phyloP scores from a whole-genome alignment of 2,888 invertebrate genomes.

The Gryllus longicercus region DNA sequence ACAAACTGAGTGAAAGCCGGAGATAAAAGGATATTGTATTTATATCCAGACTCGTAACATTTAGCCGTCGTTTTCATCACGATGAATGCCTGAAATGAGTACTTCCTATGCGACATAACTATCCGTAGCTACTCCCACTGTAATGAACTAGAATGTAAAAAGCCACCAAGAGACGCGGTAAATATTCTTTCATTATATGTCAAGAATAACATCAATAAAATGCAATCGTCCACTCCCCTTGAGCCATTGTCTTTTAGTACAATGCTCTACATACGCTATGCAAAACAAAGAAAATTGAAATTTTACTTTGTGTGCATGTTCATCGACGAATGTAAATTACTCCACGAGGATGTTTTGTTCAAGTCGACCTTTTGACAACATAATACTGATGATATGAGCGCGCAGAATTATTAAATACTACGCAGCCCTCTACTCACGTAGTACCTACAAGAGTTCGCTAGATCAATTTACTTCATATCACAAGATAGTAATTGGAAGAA shows the following conservation, averaged over 20 bases:
- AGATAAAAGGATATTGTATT: no score
- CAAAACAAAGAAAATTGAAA: slow-evolving; percentile 22
- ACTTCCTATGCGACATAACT: no score
- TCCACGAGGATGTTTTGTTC: not conserved
- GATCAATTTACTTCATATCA: no score
- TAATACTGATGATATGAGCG: not conserved
- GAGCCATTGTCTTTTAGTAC: not conserved
- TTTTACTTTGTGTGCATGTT: not conserved
- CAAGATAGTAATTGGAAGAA: no score
- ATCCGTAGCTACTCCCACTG: not conserved
- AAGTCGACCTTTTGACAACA: no score
- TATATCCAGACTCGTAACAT: no score
- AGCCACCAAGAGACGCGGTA: not conserved
- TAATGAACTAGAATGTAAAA: not conserved
- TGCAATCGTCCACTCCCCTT: not conserved
- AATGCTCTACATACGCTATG: not conserved
- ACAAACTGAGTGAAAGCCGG: no score
- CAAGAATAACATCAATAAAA: not conserved
- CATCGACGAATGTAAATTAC: not conserved
- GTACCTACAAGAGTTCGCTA: no score
- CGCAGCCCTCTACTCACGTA: no score
- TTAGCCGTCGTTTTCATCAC: no score
- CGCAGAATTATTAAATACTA: no score
- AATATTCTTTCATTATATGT: not conserved
- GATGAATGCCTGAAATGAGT: no score